Evolutionary conservation across 1,140 invertebrate genomes (phyloP).

Genomic region (Halyomorpha halys): DNA sequence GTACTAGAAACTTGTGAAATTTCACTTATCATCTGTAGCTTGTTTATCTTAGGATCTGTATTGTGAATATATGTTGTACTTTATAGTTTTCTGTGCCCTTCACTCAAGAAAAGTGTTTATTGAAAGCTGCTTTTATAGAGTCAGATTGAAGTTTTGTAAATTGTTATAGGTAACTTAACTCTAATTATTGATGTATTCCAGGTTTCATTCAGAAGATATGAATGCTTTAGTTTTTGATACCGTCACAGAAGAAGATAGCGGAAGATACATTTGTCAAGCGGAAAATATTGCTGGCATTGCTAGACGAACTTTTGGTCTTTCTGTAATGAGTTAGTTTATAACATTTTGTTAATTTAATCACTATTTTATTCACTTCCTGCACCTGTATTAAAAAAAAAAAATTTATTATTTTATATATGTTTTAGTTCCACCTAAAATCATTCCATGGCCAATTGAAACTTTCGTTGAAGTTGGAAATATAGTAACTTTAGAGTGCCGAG

Average conservation of each 20-base stretch:
- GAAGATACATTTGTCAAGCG: constrained; percentile 37
- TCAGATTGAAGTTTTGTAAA: too few species aligned
- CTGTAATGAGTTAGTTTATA: constrained; percentile 28
- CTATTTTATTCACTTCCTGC: neutral
- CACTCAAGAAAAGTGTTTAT: too few species aligned
- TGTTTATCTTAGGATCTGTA: too few species aligned
- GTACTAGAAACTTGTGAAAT: too few species aligned
- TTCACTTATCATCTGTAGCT: too few species aligned
- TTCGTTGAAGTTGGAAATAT: constrained; percentile 27
- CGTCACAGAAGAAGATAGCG: constrained; percentile 37
- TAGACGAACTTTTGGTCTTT: constrained; percentile 22
- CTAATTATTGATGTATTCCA: neutral
- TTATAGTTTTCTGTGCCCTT: too few species aligned
- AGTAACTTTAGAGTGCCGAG: constrained; percentile 27
- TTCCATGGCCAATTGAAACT: constrained; percentile 1
- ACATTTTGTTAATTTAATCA: constrained; percentile 8
- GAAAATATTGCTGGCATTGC: constrained; percentile 30
- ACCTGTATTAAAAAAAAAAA: too few species aligned
- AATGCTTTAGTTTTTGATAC: constrained; percentile 20
- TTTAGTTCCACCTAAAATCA: constrained; percentile 29
- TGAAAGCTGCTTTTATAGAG: too few species aligned
- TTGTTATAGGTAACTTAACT: too few species aligned
- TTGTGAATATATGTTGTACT: too few species aligned
- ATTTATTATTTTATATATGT: constrained; percentile 9
- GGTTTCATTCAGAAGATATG: neutral